Conservation (phyloP, 2,113 vertebrate genomes). For the Plecotus auritus region DNA sequence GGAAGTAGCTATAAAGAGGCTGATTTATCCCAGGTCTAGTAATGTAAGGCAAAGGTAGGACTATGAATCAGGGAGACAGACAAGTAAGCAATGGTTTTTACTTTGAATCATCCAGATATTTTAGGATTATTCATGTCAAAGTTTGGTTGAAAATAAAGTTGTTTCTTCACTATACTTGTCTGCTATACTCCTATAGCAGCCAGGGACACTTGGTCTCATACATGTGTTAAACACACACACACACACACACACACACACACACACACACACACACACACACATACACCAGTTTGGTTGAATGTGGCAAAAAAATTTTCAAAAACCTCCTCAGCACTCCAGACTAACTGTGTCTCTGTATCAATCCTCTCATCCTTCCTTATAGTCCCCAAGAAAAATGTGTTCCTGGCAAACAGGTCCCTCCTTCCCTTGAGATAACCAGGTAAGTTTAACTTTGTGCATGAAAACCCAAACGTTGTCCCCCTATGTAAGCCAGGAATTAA, state of each 20-base stretch:
- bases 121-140: slow-evolving; percentile 2
- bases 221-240: too few relatives aligned
- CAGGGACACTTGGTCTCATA: too few relatives aligned
- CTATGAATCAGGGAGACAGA: background rate
- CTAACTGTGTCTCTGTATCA: background rate
- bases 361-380: background rate
- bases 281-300: background rate
- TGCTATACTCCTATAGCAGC: too few relatives aligned
- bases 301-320: background rate
- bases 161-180: too few relatives aligned
- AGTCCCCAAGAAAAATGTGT: background rate
- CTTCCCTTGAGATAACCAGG: background rate
- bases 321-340: background rate
- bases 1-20: background rate
- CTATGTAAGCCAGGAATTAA: background rate
- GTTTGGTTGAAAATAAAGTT: background rate
- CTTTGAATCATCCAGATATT: background rate
- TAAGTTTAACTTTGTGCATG: background rate
- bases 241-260: too few relatives aligned
- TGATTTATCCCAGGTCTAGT: background rate
- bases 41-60: background rate
- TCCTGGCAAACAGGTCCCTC: background rate
- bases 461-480: background rate
- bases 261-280: too few relatives aligned
- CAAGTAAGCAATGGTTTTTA: background rate